Percentiles rank a stretch among this genome's conserved stretches.
Conservation (phyloP, 2,888 invertebrate species). For the Nymphalis urticae region DNA sequence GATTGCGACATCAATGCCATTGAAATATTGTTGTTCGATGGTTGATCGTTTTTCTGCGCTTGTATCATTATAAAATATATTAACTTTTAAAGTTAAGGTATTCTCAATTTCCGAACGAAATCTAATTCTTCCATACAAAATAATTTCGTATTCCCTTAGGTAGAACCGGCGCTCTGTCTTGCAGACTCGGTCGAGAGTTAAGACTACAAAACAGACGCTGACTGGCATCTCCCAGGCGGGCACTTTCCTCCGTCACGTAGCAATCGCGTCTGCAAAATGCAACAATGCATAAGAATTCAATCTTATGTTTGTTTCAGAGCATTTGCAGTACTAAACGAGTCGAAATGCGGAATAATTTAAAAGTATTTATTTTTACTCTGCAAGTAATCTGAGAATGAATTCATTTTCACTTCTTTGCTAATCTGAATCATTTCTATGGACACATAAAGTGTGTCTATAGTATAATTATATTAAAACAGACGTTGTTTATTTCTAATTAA, state of each 20-base stretch:
- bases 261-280: slow-evolving; percentile 74
- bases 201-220: slow-evolving; percentile 72
- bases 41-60: slow-evolving; percentile 28
- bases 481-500: neutral
- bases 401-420: neutral
- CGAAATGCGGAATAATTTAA: slow-evolving; percentile 37
- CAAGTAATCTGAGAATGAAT: slow-evolving; percentile 13
- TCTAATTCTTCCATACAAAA: slow-evolving; percentile 36
- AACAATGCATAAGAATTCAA: slow-evolving; percentile 78
- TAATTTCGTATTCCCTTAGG: slow-evolving; percentile 43
- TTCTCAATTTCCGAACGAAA: slow-evolving; percentile 9
- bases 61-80: slow-evolving; percentile 33
- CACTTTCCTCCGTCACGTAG: slow-evolving; percentile 67
- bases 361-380: slow-evolving; percentile 36
- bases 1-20: slow-evolving; percentile 75
- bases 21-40: slow-evolving; percentile 44
- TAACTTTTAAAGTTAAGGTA: slow-evolving; percentile 14
- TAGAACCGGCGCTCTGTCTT: slow-evolving; percentile 37
- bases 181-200: slow-evolving; percentile 55
- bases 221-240: slow-evolving; percentile 73
- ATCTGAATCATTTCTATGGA: slow-evolving; percentile 8
- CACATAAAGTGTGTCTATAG: neutral
- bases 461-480: neutral
- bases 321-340: slow-evolving; percentile 36
- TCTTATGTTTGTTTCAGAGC: slow-evolving; percentile 58